Percentiles rank a stretch among this genome's conserved stretches.
Evolutionary conservation across 1,140 invertebrate species (phyloP).

Genomic region (Achroia grisella): DNA sequence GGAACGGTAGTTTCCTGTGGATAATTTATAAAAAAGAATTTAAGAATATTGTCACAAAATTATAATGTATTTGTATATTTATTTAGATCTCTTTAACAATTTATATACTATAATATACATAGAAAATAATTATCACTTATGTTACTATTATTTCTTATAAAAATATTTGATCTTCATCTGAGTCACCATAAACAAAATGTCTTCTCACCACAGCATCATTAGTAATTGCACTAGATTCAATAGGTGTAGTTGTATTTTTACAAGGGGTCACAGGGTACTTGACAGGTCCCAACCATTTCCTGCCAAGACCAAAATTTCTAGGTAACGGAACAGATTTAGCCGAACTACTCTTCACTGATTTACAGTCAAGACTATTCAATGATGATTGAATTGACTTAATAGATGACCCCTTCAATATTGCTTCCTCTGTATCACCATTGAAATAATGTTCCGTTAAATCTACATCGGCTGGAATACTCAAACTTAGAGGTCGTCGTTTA

Average conservation of each 20-base stretch:
- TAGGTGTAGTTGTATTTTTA: conserved; percentile 42
- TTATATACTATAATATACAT: conserved; percentile 16
- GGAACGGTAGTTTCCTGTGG: too few species aligned
- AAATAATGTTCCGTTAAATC: conserved; percentile 54
- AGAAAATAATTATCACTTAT: conserved; percentile 14
- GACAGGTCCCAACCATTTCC: conserved; percentile 75
- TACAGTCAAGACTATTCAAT: conserved; percentile 45
- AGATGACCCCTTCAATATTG: conserved; percentile 41
- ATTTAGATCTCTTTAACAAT: too few species aligned
- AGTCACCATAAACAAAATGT: conserved; percentile 68
- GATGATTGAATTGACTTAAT: conserved; percentile 59
- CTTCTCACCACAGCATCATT: conserved; percentile 43
- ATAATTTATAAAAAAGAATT: too few species aligned
- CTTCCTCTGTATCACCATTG: conserved; percentile 23
- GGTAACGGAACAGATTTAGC: conserved; percentile 66
- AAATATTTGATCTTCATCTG: conserved; percentile 73
- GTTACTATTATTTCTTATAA: conserved; percentile 38
- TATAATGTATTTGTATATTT: too few species aligned
- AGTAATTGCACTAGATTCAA: conserved; percentile 32
- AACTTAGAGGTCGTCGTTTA: conserved; percentile 62
- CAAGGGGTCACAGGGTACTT: conserved; percentile 77
- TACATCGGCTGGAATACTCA: conserved; percentile 60
- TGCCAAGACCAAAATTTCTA: conserved; percentile 70
- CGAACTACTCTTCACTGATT: conserved; percentile 43
- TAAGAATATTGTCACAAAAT: too few species aligned